These are phyloP conservation scores for Chelonus formosanus DNA, from an alignment of 2,888 invertebrate species.

Conservation along the genomic window DNA sequence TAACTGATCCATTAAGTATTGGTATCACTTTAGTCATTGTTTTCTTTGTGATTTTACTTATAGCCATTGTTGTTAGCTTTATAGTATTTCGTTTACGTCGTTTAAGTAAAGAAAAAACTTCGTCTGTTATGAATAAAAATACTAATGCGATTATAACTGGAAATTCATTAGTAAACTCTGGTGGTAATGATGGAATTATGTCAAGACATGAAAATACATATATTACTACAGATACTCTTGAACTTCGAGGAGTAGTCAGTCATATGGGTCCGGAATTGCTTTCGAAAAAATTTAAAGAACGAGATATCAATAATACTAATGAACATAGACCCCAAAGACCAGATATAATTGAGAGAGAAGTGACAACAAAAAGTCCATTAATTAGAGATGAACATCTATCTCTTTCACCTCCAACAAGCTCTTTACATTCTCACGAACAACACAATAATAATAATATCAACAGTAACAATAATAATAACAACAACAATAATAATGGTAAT, in stretches of 20 bases:
- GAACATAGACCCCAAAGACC: constrained; percentile 86
- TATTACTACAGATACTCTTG: constrained; percentile 69
- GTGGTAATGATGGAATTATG: constrained; percentile 74
- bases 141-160: constrained; percentile 78
- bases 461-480: no score
- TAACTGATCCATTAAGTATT: constrained; percentile 88
- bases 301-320: constrained; percentile 77
- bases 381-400: constrained; percentile 83
- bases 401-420: constrained; percentile 75
- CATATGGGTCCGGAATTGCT: constrained; percentile 86
- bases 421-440: constrained; percentile 78
- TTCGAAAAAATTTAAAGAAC: constrained; percentile 88
- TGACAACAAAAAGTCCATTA: constrained; percentile 80
- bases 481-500: neutral
- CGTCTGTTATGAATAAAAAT: constrained; percentile 79
- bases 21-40: constrained; percentile 93
- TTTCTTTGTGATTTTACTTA: constrained; percentile 89
- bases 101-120: constrained; percentile 86
- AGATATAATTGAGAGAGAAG: constrained; percentile 92
- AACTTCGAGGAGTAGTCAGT: constrained; percentile 74
- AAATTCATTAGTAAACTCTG: constrained; percentile 74
- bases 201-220: constrained; percentile 75
- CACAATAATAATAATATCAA: constrained; percentile 55
- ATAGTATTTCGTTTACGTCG: constrained; percentile 90
- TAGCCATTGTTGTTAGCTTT: constrained; percentile 90